Evolutionary conservation across 1,140 invertebrate genomes (phyloP).

Genomic region (Venturia canescens): DNA sequence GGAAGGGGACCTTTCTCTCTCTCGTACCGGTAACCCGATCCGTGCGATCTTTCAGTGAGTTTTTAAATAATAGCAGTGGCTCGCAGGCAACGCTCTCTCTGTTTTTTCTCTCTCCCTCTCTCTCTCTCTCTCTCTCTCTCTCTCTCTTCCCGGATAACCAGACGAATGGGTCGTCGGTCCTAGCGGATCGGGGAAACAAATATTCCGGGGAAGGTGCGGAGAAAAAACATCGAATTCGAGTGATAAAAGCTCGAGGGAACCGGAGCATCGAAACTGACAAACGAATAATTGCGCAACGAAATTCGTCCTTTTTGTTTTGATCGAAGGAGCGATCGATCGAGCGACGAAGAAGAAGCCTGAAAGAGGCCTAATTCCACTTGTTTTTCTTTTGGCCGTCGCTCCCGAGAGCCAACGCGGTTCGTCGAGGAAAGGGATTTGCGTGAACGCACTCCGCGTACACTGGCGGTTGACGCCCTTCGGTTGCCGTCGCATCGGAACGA

Average conservation of each 20-base stretch:
- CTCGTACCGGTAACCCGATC: slow-evolving; percentile 60
- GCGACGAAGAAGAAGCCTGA: too few species aligned
- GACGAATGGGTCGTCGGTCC: not conserved
- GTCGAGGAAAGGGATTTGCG: not conserved
- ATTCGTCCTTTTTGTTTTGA: too few species aligned
- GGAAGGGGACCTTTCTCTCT: slow-evolving; percentile 1
- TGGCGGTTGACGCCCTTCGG: not conserved
- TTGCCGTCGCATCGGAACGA: not conserved
- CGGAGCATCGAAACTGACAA: too few species aligned
- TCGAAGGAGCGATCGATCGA: too few species aligned
- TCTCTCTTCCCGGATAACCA: not conserved
- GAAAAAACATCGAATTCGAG: not conserved
- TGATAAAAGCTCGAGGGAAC: not conserved
- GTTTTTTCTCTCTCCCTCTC: too few species aligned
- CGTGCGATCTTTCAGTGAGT: slow-evolving; percentile 52
- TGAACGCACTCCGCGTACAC: not conserved
- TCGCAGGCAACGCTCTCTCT: not conserved
- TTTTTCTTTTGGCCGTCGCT: not conserved
- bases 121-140: too few species aligned
- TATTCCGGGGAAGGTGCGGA: not conserved
- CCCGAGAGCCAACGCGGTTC: not conserved
- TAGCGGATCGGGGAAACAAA: not conserved
- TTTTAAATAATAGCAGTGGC: slow-evolving; percentile 34
- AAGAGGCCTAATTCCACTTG: too few species aligned
- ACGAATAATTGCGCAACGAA: too few species aligned